Evolutionary conservation across 2,113 vertebrate species (phyloP), one percentile per base, ranked within the genome.

Genomic region (Rhea americana): DNA sequence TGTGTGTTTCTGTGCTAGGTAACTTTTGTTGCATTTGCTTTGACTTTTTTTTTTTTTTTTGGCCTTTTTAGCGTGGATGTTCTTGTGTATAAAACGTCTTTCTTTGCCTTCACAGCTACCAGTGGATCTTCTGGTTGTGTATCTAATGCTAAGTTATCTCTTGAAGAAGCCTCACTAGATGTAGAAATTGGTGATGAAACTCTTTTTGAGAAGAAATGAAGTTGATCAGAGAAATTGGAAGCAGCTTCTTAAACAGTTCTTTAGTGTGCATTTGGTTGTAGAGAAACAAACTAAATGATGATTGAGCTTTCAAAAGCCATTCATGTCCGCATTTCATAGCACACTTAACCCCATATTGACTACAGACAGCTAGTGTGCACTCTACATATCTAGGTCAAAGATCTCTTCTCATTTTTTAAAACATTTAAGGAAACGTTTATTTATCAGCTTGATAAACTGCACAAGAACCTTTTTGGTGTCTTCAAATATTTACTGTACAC

Each of bases 141-240:
- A 50, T 45, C 89, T 77, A 51, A 93, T 62, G 89, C 74, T 87
- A 88, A 96, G 82, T 80, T 91, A 8, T 74, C 94, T 89, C 91
- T 81, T 67, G 93, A 94, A 66, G 96, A 97, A 20, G 50, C 30
- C 78, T 68, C 85, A 0, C 41, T n/a, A 47, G 81, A 78, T 50
- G 32, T 39, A 43, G 65, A 75, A 56, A 47, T 75, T n/a, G 24
- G 50, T 65, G 74, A 74, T 89, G 61, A 97, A 96, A 72, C 25
- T 85, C 58, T 21, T 82, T 73, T 90, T 58, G 83, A 97, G 76
- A 96, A 97, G 86, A 97, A 97, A 82, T 96, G 75, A 97, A 95
- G 86, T 68, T 91, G 55, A 76, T 61, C 63, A 90, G 25, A 67
- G 15, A 93, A 97, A 91, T 71, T 93, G 78, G 91, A 96, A 93